A percentile compares a stretch with the other conserved stretches of the same genome.
These are phyloP conservation scores for Passer domesticus DNA, from an alignment of 2,113 vertebrate species.

Conservation along the genomic window DNA sequence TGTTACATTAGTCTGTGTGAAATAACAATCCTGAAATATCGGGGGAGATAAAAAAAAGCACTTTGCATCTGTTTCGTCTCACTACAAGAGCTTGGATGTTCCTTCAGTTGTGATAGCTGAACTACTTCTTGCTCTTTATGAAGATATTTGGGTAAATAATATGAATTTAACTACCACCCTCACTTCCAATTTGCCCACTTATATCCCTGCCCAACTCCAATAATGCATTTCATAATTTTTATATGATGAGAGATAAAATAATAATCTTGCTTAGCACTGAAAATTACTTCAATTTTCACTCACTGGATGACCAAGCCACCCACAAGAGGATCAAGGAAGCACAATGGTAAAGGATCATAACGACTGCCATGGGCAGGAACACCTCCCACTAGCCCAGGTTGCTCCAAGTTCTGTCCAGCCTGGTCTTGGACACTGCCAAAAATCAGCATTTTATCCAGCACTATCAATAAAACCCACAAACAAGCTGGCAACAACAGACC, in stretches of 20 bases:
- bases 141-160: not conserved
- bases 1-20: not conserved
- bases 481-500: not conserved
- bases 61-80: not conserved
- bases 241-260: not conserved
- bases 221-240: not conserved
- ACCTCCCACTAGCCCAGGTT: accelerated
- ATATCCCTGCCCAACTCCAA: not conserved
- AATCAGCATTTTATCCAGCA: not conserved
- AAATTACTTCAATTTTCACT: not conserved
- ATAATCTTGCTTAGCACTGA: not conserved
- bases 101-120: not conserved
- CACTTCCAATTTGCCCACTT: not conserved
- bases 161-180: not conserved
- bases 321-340: not conserved
- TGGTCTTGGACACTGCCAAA: not conserved
- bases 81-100: not conserved
- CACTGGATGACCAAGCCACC: not conserved
- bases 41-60: not conserved
- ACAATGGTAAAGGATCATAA: too few species aligned
- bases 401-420: not conserved
- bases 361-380: not conserved
- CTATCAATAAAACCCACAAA: not conserved
- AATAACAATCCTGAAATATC: not conserved
- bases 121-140: not conserved